Evolutionary conservation across 2,797 vertebrate genomes (phyloP), one percentile per base, ranked within the genome.

Genomic region (Pelochelys cantorii): DNA sequence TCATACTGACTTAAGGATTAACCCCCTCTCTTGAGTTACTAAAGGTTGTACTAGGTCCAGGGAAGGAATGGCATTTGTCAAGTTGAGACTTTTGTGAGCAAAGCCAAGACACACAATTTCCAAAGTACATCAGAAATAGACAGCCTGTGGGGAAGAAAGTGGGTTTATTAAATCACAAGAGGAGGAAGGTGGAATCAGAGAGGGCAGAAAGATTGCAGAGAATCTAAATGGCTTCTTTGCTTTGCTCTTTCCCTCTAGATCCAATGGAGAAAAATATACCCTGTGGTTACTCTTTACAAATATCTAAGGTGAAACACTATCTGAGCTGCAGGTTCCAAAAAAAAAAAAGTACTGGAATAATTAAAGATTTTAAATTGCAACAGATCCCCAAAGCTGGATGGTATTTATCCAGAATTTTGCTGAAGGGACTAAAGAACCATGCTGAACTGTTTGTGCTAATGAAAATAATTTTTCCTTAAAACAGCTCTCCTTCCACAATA

Each of bases 21-120:
- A 91, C n/a, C 54, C 84, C 8, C 9, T 92, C 85, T 93, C 0
- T 0, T 88, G 93, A 94, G 93, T 89, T 95, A 93, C 81, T 93
- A 95, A 93, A 95, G 82, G 84, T 89, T 96, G 90, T 68, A 75
- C 42, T 88, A 81, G 85, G 85, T 92, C 60, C 84, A 59, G 91
- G 82, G 60, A 95, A 89, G 79, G 57, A 94, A 75, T 8, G 85
- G n/a, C 82, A 97, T 96, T 95, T 96, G n/a, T 97, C 92, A 94
- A 87, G 90, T 82, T 74, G 84, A 89, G 82, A 86, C 91, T 95
- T 92, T 95, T 89, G 65, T 84, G 15, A 95, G 85, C 60, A 96
- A 96, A 95, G 95, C 29, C 89, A 95, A 97, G 91, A 88, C 68
- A 55, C 0, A 0, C 75, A 52, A 68, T 94, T 96, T 96, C 62